These are phyloP conservation scores for Rhadinocentrus ornatus DNA, from an alignment of 2,797 vertebrate genomes.

Conservation along the genomic window DNA sequence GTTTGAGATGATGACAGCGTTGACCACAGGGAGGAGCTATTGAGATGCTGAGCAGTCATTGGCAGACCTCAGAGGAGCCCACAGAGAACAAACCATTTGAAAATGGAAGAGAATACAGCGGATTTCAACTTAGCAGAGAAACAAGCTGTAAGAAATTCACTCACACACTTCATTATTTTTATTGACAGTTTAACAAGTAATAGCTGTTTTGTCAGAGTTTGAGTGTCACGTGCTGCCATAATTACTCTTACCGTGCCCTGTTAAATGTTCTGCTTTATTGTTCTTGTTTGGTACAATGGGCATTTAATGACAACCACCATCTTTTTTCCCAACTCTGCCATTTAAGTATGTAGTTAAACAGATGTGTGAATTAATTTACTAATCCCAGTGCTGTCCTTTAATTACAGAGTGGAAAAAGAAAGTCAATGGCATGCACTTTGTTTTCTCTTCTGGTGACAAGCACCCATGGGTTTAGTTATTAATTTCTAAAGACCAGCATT, in stretches of 20 bases:
- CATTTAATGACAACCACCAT: conserved; percentile 45
- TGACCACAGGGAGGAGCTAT: conserved; percentile 66
- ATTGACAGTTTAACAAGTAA: neutral
- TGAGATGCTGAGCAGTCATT: conserved; percentile 12
- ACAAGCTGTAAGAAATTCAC: neutral
- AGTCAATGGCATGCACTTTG: conserved; percentile 52
- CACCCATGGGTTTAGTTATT: conserved; percentile 24
- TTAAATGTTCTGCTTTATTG: conserved; percentile 20
- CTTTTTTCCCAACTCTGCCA: conserved; percentile 39
- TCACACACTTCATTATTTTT: neutral
- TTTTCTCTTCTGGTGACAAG: conserved; percentile 22
- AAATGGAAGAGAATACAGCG: conserved; percentile 8
- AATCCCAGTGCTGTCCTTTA: conserved; percentile 66
- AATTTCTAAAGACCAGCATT: conserved; percentile 11
- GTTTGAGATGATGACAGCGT: conserved; percentile 4
- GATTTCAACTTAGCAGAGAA: neutral
- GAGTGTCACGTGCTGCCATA: conserved; percentile 20
- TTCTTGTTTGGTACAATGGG: conserved; percentile 21
- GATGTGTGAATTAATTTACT: conserved; percentile 61
- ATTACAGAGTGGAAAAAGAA: conserved; percentile 52
- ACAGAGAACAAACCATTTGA: neutral
- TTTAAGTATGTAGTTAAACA: conserved; percentile 51
- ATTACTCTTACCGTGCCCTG: conserved; percentile 5
- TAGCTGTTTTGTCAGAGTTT: neutral
- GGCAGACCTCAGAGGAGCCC: conserved; percentile 3